Evolutionary conservation across 2,888 invertebrate genomes (phyloP).

Genomic region (Hofmannophila pseudospretella): DNA sequence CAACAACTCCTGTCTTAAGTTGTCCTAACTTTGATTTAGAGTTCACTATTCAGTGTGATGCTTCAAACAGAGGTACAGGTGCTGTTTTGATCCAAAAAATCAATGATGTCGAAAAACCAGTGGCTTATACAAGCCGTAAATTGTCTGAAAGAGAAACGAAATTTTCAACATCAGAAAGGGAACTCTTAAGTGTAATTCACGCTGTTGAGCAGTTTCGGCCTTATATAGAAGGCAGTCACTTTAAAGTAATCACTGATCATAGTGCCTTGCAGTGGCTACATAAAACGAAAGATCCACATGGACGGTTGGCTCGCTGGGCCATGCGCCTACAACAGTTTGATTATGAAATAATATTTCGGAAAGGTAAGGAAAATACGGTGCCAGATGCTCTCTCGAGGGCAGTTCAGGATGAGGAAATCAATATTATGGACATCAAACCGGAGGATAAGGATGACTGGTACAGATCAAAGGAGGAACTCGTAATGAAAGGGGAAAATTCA

Average conservation of each 20-base stretch:
- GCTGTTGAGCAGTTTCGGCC: too few relatives aligned
- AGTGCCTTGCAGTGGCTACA: too few relatives aligned
- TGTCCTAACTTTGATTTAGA: slow-evolving; percentile 13
- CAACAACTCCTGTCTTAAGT: slow-evolving; percentile 11
- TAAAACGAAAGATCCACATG: slow-evolving; percentile 14
- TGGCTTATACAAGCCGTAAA: slow-evolving; percentile 12
- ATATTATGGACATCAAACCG: neutral
- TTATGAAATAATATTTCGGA: slow-evolving; percentile 13
- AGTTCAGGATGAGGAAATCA: neutral
- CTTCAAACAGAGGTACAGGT: slow-evolving; percentile 13
- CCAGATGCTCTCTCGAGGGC: slow-evolving; percentile 8
- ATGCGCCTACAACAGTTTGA: slow-evolving; percentile 12
- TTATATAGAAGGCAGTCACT: too few relatives aligned
- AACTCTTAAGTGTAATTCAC: slow-evolving; percentile 12
- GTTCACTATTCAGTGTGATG: slow-evolving; percentile 13
- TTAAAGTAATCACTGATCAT: too few relatives aligned
- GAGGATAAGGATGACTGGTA: slow-evolving; percentile 7
- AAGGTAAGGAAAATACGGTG: slow-evolving; percentile 11
- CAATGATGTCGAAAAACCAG: slow-evolving; percentile 10
- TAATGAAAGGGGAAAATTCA: neutral
- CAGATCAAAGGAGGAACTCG: neutral
- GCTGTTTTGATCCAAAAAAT: slow-evolving; percentile 10
- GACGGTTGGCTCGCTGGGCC: slow-evolving; percentile 14
- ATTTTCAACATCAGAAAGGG: slow-evolving; percentile 15
- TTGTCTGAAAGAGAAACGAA: slow-evolving; percentile 10